phyloP scores from a whole-genome alignment of 2,888 invertebrate species.

The Catocala fraxini region DNA sequence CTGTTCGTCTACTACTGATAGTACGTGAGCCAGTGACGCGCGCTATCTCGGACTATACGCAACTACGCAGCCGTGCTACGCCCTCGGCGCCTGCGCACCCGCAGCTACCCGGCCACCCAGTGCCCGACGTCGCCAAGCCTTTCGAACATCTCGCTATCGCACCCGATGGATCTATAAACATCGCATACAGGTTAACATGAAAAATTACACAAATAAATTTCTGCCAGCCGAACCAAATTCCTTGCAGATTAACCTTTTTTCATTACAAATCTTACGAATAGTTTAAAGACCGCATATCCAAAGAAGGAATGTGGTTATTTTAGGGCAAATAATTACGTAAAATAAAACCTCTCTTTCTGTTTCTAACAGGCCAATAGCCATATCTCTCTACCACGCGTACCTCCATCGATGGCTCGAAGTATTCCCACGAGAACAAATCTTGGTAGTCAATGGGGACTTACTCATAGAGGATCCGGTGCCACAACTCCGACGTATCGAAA shows the following conservation, averaged over 20 bases:
- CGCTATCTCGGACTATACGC: conserved; percentile 98
- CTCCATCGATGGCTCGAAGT: conserved; percentile 97
- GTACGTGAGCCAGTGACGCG: conserved; percentile 98
- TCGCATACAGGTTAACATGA: conserved; percentile 89
- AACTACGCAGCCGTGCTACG: conserved; percentile 94
- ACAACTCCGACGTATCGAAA: conserved; percentile 95
- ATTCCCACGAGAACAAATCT: conserved; percentile 96
- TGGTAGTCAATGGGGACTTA: conserved; percentile 97
- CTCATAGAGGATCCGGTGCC: conserved; percentile 96
- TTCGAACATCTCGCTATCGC: conserved; percentile 94
- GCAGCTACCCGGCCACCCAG: conserved; percentile 68
- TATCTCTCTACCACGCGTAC: conserved; percentile 97
- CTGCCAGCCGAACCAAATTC: no score
- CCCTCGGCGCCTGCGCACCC: conserved; percentile 89
- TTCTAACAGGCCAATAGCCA: conserved; percentile 90
- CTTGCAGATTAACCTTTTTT: no score
- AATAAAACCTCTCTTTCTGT: neutral
- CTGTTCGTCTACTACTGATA: conserved; percentile 96
- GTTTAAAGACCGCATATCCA: neutral
- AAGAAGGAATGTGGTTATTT: no score
- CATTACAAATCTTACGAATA: neutral
- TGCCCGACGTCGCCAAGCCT: conserved; percentile 85
- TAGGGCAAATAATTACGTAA: neutral
- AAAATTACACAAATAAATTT: neutral
- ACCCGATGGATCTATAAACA: conserved; percentile 94